Evolutionary conservation across 2,113 vertebrate species (phyloP).

Genomic region (Ailuropoda melanoleuca): DNA sequence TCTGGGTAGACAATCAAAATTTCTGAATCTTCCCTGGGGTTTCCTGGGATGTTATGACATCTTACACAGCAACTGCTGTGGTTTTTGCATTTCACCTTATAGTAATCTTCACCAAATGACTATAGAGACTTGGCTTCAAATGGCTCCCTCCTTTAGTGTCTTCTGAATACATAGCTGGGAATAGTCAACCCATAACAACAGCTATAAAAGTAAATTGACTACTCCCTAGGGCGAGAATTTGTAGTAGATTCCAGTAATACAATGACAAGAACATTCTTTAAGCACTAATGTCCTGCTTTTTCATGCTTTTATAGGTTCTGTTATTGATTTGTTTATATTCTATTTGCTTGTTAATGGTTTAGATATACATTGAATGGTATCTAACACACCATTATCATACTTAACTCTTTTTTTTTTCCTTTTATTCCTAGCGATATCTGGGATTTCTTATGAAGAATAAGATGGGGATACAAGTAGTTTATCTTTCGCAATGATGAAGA

Average conservation of each 20-base stretch:
- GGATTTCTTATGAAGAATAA: slow-evolving; percentile 55
- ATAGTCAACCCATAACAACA: slow-evolving; percentile 37
- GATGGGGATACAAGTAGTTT: slow-evolving; percentile 57
- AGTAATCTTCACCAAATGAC: not conserved
- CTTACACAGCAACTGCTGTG: not conserved
- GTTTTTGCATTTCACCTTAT: not conserved
- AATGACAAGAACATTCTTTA: slow-evolving; percentile 71
- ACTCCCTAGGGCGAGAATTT: slow-evolving; percentile 34
- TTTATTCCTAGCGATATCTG: slow-evolving; percentile 66
- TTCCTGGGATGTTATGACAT: not conserved
- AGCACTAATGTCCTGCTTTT: slow-evolving; percentile 52
- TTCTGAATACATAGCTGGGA: not conserved
- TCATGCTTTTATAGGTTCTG: slow-evolving; percentile 73
- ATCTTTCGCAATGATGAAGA: slow-evolving; percentile 67
- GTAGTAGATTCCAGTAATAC: slow-evolving; percentile 62
- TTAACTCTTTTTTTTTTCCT: slow-evolving; percentile 45
- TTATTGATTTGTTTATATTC: slow-evolving; percentile 78
- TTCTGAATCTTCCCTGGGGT: not conserved
- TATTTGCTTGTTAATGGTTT: slow-evolving; percentile 76
- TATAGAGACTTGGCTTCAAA: not conserved
- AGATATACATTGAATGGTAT: slow-evolving; percentile 64
- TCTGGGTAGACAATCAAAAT: not conserved
- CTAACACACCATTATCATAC: slow-evolving; percentile 65
- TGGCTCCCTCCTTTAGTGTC: not conserved
- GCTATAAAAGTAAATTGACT: slow-evolving; percentile 64